Base-by-base conservation (phyloP, 2,113 vertebrate species). In the Spea bombifrons region DNA sequence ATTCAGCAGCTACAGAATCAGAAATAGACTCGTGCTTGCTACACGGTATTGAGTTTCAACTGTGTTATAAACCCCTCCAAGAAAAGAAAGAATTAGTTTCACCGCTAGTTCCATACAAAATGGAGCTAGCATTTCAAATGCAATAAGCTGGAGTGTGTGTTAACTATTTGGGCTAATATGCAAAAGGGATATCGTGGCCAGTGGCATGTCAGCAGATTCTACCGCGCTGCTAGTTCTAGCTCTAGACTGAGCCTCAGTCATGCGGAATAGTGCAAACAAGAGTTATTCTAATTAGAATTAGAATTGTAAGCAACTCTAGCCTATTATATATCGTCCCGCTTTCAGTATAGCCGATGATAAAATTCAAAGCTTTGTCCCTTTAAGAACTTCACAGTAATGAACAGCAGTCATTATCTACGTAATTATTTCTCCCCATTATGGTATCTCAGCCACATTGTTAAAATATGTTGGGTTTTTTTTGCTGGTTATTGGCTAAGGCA, bases 11-110 rank as follows among this genome's bases (percentile, higher is more conserved):
- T 80, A 47, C 61, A 66, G 64, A 55, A 46, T 78, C 48, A 73
- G 61, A 48, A 66, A 47, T 73, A 47, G 76, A 16, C 70, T 73
- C 50, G 57, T 57, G 71, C 50, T n/a, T 61, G 44, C 50, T 67
- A 72, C 30, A 55, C 49, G 49, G 63, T 66, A 80, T 73, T 80
- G 77, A 67, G n/a, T 59, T 67, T 67, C 12, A 66, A 72, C 63
- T 61, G 64, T 66, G 64, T 46, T 79, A 47, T 80, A 80, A 80
- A 80, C 77, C 75, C 76, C 64, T 67, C 13, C 48, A 71, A 66
- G 70, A 67, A 80, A 73, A 67, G 77, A 72, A 61, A 80, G 77
- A 66, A 80, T 80, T 80, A 73, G 77, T 59, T 67, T 73, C 71
- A 30, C 17, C 46, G n/a, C 66, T 76, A 65, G 50, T 9, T 48